Evolutionary conservation across 2,797 vertebrate genomes (phyloP).

Genomic region (Lithobates pipiens): DNA sequence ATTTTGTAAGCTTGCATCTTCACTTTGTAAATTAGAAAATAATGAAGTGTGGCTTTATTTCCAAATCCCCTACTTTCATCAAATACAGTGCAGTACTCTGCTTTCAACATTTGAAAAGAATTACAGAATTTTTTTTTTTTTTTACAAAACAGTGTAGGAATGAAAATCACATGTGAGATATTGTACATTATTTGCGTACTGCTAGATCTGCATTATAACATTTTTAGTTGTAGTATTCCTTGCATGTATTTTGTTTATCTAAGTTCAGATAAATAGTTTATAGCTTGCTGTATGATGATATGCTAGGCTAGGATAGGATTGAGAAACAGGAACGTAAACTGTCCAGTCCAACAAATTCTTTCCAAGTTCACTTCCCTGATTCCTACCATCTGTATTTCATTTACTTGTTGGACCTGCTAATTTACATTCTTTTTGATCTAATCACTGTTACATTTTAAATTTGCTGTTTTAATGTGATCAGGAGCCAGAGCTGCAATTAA

Average conservation of each 20-base stretch:
- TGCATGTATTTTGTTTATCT: neutral
- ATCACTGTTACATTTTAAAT: conserved; percentile 23
- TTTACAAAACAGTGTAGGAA: neutral
- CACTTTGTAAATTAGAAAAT: too few relatives aligned
- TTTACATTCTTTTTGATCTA: conserved; percentile 19
- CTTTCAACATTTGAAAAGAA: neutral
- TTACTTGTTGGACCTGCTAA: conserved; percentile 1
- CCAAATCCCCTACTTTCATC: neutral
- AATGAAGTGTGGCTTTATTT: neutral
- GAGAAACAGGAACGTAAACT: conserved; percentile 2
- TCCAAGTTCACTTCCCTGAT: neutral
- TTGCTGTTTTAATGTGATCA: neutral
- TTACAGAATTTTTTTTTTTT: neutral
- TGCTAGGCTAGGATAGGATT: neutral
- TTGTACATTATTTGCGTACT: too few relatives aligned
- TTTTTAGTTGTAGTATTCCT: neutral
- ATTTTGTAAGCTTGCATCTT: too few relatives aligned
- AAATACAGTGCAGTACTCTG: neutral
- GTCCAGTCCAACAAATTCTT: conserved; percentile 11
- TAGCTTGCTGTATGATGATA: neutral
- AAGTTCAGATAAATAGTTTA: neutral
- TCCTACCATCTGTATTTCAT: neutral
- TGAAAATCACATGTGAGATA: neutral
- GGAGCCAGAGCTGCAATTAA: neutral
- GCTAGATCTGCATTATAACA: neutral